Evolutionary conservation across 2,797 vertebrate species (phyloP), one percentile per base, ranked within the genome.

Genomic region (Mormyrops attenuatus): DNA sequence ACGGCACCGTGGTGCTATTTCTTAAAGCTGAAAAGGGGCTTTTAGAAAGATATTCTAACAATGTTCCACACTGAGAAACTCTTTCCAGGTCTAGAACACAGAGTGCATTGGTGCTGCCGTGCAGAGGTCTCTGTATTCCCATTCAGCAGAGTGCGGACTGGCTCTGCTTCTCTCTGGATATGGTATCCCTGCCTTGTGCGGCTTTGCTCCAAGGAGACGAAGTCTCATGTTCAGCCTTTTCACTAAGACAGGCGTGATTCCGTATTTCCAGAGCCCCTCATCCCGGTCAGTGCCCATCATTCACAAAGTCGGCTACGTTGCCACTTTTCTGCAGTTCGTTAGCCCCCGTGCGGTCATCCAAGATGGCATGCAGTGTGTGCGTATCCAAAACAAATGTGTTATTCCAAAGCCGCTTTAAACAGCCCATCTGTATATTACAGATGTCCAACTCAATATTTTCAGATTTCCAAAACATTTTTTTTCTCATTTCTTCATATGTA

Each of bases 291-390:
- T 3, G 60, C 13, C 86, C 60, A n/a, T 90, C 85, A 89, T 26
- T 63, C 84, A 84, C 20, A 22, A 84, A 84, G 3, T 95, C 93
- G 93, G 93, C 95, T 95, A 95, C 95, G 95, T 94, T 95, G 89
- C 94, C 91, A 91, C 94, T 95, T 96, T 96, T 95, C 95, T 95
- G 93, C 55, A 92, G 94, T 94, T 95, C 95, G 95, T 93, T 94
- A 93, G 89, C 89, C 93, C 93, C 93, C 92, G 5, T 90, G 94
- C 92, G 90, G 91, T 94, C 92, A 94, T 92, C 91, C 94, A 94
- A 93, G 93, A 95, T 94, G 94, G 94, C 93, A 92, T 94, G 95
- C 93, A 94, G 95, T 95, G 95, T 94, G 92, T 94, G 93, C 94
- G 95, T 95, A 95, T 95, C 94, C 94, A 73, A 85, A 92, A 93